Base-by-base conservation (phyloP, 2,113 vertebrate genomes). In the Stigmatopora argus region DNA sequence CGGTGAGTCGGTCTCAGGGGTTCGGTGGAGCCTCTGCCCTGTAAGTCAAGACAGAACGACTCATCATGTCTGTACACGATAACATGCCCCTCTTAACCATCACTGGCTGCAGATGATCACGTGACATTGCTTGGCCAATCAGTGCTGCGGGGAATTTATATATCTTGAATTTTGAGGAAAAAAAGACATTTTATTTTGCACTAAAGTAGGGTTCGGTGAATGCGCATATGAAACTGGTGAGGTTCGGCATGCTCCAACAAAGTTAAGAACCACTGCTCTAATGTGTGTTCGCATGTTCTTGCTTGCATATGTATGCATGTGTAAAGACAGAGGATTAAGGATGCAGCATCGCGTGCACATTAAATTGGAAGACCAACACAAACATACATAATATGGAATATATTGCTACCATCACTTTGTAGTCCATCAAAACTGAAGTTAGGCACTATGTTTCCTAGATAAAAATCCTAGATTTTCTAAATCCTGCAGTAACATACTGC, bases 281-380 rank as follows among this genome's bases (percentile, higher is more conserved):
- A 53, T 53, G 34, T 59, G 55, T 71, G 67, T 61, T 63, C 41
- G 59, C 68, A 53, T 74, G 63, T 72, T 67, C 66, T 59, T 65
- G 64, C 51, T 61, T 81, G 34, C 44, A 76, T 73, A 69, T 67
- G 71, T 74, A 74, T 74, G 75, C 72, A 68, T 65, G 64, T 66
- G 66, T 65, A 63, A 67, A 66, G 77, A 72, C 72, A 81, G 81
- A n/a, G n/a, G 84, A 83, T 88, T 85, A 87, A 86, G 85, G 81
- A 64, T 63, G 5, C 64, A 45, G 77, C 75, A 81, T 80, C 83
- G 78, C 76, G 75, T 70, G 51, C 73, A 76, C 71, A 83, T 77
- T 78, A 73, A 83, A 81, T 84, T 79, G 78, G 73, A 79, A 78
- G 69, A 70, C 70, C 70, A 59, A 69, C 64, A 55, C 46, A 35